Conservation (phyloP, 2,113 vertebrate genomes). For the Triplophysa tibetana region DNA sequence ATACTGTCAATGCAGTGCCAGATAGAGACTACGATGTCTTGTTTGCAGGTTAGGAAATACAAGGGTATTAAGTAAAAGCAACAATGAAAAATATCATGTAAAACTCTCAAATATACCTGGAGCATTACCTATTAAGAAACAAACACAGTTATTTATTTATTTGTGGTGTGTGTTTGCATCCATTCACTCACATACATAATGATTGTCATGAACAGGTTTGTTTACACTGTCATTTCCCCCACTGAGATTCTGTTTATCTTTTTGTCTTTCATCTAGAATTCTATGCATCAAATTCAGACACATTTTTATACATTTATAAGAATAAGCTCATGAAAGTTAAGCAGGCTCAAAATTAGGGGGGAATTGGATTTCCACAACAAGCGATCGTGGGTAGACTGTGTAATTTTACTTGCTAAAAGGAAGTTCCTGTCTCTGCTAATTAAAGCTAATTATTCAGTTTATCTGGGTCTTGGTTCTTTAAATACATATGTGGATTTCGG, state of each 20-base stretch:
- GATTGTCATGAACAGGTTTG: conserved; percentile 29
- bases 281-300: conserved; percentile 29
- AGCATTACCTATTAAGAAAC: too few species aligned
- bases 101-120: background rate
- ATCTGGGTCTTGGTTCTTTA: conserved; percentile 38
- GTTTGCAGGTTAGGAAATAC: background rate
- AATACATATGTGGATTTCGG: conserved; percentile 3
- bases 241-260: conserved; percentile 18
- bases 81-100: background rate
- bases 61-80: background rate
- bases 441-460: conserved; percentile 48
- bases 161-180: background rate
- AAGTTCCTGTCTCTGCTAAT: conserved; percentile 46
- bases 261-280: conserved; percentile 25
- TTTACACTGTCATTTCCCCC: conserved; percentile 20
- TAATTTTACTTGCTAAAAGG: conserved; percentile 51
- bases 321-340: conserved; percentile 51
- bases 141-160: too few species aligned
- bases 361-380: conserved; percentile 49
- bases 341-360: conserved; percentile 33
- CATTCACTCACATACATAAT: background rate
- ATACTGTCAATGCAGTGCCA: background rate
- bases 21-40: background rate
- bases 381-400: conserved; percentile 2
- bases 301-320: conserved; percentile 56